These are phyloP conservation scores for Protomyctophum bolini DNA, from an alignment of 2,113 vertebrate species.

Conservation along the genomic window DNA sequence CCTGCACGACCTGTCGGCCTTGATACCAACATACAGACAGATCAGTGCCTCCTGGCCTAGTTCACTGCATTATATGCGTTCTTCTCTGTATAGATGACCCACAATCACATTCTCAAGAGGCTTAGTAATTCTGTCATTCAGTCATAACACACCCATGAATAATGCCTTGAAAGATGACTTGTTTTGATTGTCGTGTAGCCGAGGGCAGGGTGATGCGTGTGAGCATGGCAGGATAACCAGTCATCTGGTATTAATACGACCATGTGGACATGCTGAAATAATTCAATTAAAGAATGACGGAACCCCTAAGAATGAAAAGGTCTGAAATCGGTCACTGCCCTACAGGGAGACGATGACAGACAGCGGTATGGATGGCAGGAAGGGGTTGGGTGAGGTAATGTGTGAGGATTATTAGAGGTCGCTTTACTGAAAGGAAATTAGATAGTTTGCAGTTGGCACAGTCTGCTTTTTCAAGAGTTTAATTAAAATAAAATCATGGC, in stretches of 20 bases:
- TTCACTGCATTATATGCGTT: conserved; percentile 13
- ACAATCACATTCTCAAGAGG: conserved; percentile 37
- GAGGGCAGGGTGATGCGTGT: neutral
- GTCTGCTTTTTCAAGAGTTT: neutral
- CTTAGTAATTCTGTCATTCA: conserved; percentile 9
- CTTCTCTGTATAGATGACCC: conserved; percentile 18
- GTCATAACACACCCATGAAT: neutral
- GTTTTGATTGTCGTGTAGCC: neutral
- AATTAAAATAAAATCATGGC: neutral
- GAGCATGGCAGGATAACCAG: neutral
- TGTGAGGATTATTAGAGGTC: neutral
- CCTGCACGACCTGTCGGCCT: neutral
- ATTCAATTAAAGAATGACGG: conserved; percentile 50
- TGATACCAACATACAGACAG: neutral
- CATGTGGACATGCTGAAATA: conserved; percentile 39
- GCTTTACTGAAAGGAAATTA: neutral
- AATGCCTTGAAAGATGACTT: neutral
- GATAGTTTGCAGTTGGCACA: neutral
- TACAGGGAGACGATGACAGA: neutral
- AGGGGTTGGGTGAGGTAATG: neutral
- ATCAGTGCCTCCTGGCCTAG: conserved; percentile 35
- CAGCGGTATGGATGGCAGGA: too few species aligned
- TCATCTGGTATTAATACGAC: conserved; percentile 4
- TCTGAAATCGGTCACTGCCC: conserved; percentile 44
- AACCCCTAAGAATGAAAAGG: conserved; percentile 16